phyloP scores from a whole-genome alignment of 2,888 invertebrate genomes.

The Hartigia nigra region DNA sequence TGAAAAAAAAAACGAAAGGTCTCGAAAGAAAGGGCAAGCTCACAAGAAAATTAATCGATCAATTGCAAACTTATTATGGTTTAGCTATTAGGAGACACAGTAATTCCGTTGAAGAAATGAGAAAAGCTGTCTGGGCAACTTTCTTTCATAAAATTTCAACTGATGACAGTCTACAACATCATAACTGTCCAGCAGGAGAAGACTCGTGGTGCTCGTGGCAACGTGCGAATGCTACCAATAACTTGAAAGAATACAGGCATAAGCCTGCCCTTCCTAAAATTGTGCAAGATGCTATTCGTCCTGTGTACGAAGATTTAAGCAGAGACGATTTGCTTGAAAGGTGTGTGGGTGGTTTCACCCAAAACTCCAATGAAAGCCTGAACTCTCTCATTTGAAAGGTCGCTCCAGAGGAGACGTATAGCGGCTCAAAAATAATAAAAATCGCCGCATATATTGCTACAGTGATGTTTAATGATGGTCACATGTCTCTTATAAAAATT shows the following conservation, averaged over 20 bases:
- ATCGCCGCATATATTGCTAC: slow-evolving; percentile 17
- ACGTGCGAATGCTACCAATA: not conserved
- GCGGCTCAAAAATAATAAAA: slow-evolving; percentile 11
- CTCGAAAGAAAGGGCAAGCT: too few species aligned
- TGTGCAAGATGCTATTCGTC: slow-evolving; percentile 22
- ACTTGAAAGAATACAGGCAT: not conserved
- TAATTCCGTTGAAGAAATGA: too few species aligned
- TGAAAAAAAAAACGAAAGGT: too few species aligned
- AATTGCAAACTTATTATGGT: too few species aligned
- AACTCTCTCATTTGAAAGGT: slow-evolving; percentile 32
- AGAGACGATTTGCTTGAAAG: slow-evolving; percentile 27
- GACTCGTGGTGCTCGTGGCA: slow-evolving; percentile 7
- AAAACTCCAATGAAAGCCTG: slow-evolving; percentile 31
- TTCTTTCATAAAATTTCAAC: too few species aligned
- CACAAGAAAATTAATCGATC: too few species aligned
- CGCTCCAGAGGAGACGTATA: slow-evolving; percentile 21
- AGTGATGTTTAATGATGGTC: slow-evolving; percentile 13
- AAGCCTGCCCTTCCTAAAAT: slow-evolving; percentile 10
- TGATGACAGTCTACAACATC: not conserved
- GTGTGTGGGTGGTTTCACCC: slow-evolving; percentile 18
- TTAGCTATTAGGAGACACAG: too few species aligned
- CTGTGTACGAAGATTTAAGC: slow-evolving; percentile 35
- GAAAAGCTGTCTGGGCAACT: too few species aligned
- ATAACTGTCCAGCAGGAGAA: not conserved
- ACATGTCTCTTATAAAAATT: too few species aligned